Evolutionary conservation across 1,140 invertebrate genomes (phyloP).

Genomic region (Macrosteles quadrilineatus): DNA sequence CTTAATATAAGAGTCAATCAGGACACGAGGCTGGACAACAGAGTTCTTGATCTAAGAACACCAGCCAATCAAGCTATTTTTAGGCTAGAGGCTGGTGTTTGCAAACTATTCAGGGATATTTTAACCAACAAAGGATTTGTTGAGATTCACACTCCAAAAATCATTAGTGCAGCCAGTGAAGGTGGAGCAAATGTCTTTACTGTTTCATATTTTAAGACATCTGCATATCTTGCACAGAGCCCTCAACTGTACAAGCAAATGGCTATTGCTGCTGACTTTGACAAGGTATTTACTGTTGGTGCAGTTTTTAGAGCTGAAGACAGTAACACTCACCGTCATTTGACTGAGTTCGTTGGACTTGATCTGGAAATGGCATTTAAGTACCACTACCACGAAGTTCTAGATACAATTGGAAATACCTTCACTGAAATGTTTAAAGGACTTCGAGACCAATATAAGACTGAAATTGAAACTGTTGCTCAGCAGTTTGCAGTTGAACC

Average conservation of each 20-base stretch:
- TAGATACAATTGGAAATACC: slow-evolving; percentile 86
- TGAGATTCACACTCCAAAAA: slow-evolving; percentile 99
- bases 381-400: slow-evolving; percentile 97
- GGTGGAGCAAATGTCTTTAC: slow-evolving; percentile 99
- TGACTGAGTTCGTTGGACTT: slow-evolving; percentile 98
- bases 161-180: slow-evolving; percentile 97
- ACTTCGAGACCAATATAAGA: slow-evolving; percentile 70
- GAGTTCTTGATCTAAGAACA: slow-evolving; percentile 92
- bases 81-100: slow-evolving; percentile 88
- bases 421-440: slow-evolving; percentile 95
- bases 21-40: slow-evolving; percentile 92
- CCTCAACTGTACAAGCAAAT: slow-evolving; percentile 99
- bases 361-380: slow-evolving; percentile 99
- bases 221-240: slow-evolving; percentile 96
- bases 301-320: slow-evolving; percentile 98
- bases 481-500: slow-evolving; percentile 93
- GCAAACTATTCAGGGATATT: slow-evolving; percentile 85
- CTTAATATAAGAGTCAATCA: slow-evolving; percentile 87
- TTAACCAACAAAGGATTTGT: slow-evolving; percentile 83
- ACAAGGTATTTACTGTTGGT: slow-evolving; percentile 85
- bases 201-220: slow-evolving; percentile 96
- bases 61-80: slow-evolving; percentile 97
- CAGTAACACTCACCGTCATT: slow-evolving; percentile 96
- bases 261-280: slow-evolving; percentile 98
- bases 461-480: slow-evolving; percentile 86